Base-by-base conservation (phyloP, 2,888 invertebrate species). In the Nudaria mundana region DNA sequence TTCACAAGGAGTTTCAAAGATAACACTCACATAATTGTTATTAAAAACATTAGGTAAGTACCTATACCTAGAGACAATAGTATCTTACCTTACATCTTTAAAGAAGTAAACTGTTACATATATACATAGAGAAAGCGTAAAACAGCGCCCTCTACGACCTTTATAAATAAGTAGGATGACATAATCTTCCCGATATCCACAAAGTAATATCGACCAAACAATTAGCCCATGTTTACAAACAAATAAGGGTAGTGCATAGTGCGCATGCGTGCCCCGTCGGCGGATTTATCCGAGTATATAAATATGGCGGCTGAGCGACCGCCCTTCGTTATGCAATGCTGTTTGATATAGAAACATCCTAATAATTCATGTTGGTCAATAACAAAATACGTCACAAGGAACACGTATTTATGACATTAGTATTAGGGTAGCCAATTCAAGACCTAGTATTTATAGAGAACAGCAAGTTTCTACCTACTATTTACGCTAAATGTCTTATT, bases 281-380 rank as follows among this genome's bases (percentile, higher is more conserved):
- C 44, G 37, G 49, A 37, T 48, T 60, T 61, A 58, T 47, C 64
- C 44, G 61, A 55, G 39, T 34, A 53, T 68, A 75, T 75, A 71
- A 68, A 75, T 69, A 68, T 57, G 67, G 63, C 67, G 69, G 60
- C 67, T 64, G 56, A 62, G 65, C 71, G 58, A 59, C 71, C 66
- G 58, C 46, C 66, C 76, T 86, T 20, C 3, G 18, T 5, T 84
- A 85, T 81, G 79, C 79, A 84, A 82, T 71, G 65, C 52, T 50
- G 51, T 71, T 72, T 71, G 68, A 70, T 77, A 72, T 67, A 73
- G 74, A 75, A 76, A 74, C 75, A 75, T 72, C 71, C 56, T 32
- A 47, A 65, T 63, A 65, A 66, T 66, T 71, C 66, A 53, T 48
- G 32, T 29, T 29, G 47, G 58, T 58, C 54, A 53, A 56, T 49